Evolutionary conservation across 2,888 invertebrate species (phyloP).

Genomic region (Drosophila fulvimacula): DNA sequence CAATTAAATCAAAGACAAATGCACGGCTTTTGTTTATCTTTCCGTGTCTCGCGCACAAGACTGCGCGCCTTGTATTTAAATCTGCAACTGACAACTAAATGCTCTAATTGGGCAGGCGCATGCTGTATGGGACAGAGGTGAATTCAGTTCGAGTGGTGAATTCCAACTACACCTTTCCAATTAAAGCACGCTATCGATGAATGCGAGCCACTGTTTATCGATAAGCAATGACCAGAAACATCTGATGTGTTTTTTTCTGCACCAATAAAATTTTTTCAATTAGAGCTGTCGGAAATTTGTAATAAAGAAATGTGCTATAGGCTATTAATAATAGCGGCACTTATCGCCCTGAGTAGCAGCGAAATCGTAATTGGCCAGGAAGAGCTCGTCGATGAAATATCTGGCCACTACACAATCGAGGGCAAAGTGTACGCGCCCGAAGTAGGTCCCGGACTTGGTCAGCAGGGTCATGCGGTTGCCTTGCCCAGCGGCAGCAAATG

Average conservation of each 20-base stretch:
- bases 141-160: slow-evolving; percentile 25
- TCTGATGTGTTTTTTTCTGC: slow-evolving; percentile 52
- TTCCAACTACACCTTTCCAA: not conserved
- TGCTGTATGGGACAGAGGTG: slow-evolving; percentile 35
- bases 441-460: slow-evolving; percentile 72
- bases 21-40: slow-evolving; percentile 11
- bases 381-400: slow-evolving; percentile 82
- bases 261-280: slow-evolving; percentile 48
- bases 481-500: slow-evolving; percentile 86
- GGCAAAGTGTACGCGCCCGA: slow-evolving; percentile 92
- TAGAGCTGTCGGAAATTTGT: slow-evolving; percentile 24
- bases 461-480: slow-evolving; percentile 38
- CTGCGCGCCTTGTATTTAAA: slow-evolving; percentile 56
- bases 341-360: slow-evolving; percentile 45
- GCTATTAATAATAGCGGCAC: slow-evolving; percentile 46
- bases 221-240: slow-evolving; percentile 44
- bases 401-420: slow-evolving; percentile 90
- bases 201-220: slow-evolving; percentile 28
- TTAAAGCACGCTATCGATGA: slow-evolving; percentile 7
- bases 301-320: slow-evolving; percentile 51
- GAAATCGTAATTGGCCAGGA: slow-evolving; percentile 81
- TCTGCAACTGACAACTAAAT: slow-evolving; percentile 47
- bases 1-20: slow-evolving; percentile 34
- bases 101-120: slow-evolving; percentile 44
- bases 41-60: slow-evolving; percentile 37